A percentile compares a stretch with the other conserved stretches of the same genome.
These are phyloP conservation scores for Phallusia fumigata DNA, from an alignment of 23 tunicate genomes.

Conservation along the genomic window DNA sequence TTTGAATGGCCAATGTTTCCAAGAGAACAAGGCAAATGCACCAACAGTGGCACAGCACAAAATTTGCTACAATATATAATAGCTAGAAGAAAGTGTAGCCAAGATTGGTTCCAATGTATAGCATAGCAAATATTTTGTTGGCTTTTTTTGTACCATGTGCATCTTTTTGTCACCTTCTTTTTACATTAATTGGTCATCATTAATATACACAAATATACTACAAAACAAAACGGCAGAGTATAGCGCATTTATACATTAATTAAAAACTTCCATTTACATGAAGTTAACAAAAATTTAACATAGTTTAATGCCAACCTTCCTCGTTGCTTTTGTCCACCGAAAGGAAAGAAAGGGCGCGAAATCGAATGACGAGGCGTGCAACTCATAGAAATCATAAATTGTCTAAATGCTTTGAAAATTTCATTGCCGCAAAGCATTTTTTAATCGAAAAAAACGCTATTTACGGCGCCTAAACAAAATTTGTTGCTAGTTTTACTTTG, in stretches of 20 bases:
- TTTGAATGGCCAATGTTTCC: neutral
- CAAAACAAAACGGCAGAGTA: neutral
- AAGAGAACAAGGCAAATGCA: slow-evolving; percentile 7
- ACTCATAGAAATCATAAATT: slow-evolving; percentile 6
- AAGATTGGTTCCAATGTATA: neutral
- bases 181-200: neutral
- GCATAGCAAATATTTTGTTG: neutral
- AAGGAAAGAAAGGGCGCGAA: slow-evolving; percentile 13
- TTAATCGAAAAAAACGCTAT: neutral
- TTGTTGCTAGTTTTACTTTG: neutral
- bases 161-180: slow-evolving; percentile 5
- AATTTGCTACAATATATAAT: neutral
- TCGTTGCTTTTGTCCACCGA: slow-evolving; percentile 16
- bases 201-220: neutral
- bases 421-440: slow-evolving; percentile 7
- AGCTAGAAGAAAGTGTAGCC: slow-evolving; percentile 3
- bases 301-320: neutral
- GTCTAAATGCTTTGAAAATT: neutral
- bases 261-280: slow-evolving; percentile 7
- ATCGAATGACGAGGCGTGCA: slow-evolving; percentile 7
- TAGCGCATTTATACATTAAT: neutral
- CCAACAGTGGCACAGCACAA: slow-evolving; percentile 7
- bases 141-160: slow-evolving; percentile 1
- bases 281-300: neutral
- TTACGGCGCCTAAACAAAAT: neutral